Conservation (phyloP, 1,140 invertebrate genomes). For the Neodiprion lecontei region DNA sequence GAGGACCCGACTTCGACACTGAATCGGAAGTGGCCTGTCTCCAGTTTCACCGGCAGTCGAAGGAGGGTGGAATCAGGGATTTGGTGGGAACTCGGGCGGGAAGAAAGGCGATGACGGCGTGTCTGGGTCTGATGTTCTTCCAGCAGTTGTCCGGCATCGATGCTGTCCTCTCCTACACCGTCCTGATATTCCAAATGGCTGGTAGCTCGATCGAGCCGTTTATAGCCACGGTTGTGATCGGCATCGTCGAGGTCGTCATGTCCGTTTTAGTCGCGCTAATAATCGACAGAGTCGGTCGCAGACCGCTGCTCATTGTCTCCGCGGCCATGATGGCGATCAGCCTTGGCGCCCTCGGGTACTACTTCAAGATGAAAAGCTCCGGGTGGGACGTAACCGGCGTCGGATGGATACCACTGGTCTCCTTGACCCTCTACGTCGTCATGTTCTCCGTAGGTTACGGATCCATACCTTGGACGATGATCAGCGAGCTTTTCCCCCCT, state of each 20-base stretch:
- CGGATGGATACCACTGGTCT: slow-evolving; percentile 57
- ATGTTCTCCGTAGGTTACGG: slow-evolving; percentile 68
- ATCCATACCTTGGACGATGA: slow-evolving; percentile 76
- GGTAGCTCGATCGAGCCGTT: slow-evolving; percentile 66
- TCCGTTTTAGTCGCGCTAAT: slow-evolving; percentile 61
- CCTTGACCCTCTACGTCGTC: slow-evolving; percentile 57
- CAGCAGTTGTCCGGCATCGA: slow-evolving; percentile 75
- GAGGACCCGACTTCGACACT: slow-evolving; percentile 70
- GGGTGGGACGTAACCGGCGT: slow-evolving; percentile 49
- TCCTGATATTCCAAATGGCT: slow-evolving; percentile 68
- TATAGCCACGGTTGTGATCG: slow-evolving; percentile 71
- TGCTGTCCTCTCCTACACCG: slow-evolving; percentile 74
- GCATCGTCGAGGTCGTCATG: slow-evolving; percentile 65
- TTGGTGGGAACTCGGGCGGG: slow-evolving; percentile 52
- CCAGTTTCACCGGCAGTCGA: slow-evolving; percentile 60
- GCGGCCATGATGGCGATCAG: slow-evolving; percentile 62
- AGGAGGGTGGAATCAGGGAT: slow-evolving; percentile 47
- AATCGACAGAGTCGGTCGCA: slow-evolving; percentile 69
- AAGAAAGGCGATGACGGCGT: slow-evolving; percentile 61
- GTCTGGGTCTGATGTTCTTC: slow-evolving; percentile 64
- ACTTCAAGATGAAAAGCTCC: slow-evolving; percentile 62
- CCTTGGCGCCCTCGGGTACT: slow-evolving; percentile 62
- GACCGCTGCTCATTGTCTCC: slow-evolving; percentile 66
- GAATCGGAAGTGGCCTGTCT: slow-evolving; percentile 65
- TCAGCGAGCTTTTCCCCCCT: slow-evolving; percentile 72